Base-by-base conservation (phyloP, 2,797 vertebrate genomes). In the Callimico goeldii region DNA sequence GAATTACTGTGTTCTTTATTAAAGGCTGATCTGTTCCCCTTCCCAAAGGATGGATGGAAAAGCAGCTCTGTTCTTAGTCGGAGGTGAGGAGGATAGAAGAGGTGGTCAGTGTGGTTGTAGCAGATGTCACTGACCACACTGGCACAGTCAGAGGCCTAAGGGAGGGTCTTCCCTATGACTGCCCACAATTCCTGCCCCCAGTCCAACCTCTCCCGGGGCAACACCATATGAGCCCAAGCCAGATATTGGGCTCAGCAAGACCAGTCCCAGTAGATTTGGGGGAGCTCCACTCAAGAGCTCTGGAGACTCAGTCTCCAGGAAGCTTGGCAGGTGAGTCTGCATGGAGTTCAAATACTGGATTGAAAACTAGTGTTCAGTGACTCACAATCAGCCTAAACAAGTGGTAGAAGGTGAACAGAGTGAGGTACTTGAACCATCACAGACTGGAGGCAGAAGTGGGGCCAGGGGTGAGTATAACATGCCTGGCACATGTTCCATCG, bases 1-100 rank as follows among this genome's bases (percentile, higher is more conserved):
- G 95, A 92, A 97, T 98, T 91, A 13, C 46, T 82, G 55, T 64
- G 75, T 92, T 94, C 87, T 95, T 48, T 70, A 72, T 80, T 96
- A 94, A 95, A 95, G 91, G 95, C 77, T 91, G 87, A 96, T 93
- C 55, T 61, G 76, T 43, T 30, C 50, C 11, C 55, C 41, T 50
- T 57, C 72, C 48, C 91, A 75, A 39, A 97, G 90, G 73, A 92
- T 92, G 50, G 33, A 83, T 84, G 11, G 83, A 94, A 94, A 86
- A 77, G 57, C 67, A 96, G 76, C 90, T 87, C 15, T 73, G 72
- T 36, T 82, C 14, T 43, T 46, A 64, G 33, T 8, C 13, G 28
- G 20, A 79, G n/a, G 61, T 36, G 76, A 61, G 0, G 57, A 88
- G 24, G 7, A 43, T 19, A 64, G 77, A 64, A 77, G 57, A 19